These are phyloP conservation scores for Cataglyphis altisquamis DNA, from an alignment of 2,888 invertebrate genomes.

Conservation along the genomic window DNA sequence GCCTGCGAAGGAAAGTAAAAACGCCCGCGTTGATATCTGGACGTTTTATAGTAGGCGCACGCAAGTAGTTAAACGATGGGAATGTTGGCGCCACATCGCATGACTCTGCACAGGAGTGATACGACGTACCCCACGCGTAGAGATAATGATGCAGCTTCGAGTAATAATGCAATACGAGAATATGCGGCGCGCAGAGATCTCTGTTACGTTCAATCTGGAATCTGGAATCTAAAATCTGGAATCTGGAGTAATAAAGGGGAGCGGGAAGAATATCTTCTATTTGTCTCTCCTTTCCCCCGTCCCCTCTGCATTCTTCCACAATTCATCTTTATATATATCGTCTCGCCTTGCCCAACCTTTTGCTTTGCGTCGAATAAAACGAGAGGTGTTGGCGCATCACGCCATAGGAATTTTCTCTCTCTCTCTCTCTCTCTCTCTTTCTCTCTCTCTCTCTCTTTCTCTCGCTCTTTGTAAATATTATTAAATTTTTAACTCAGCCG, in stretches of 20 bases:
- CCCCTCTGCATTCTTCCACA: background rate
- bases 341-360: background rate
- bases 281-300: background rate
- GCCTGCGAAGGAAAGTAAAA: constrained; percentile 26
- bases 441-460: no score
- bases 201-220: constrained; percentile 40
- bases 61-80: constrained; percentile 77
- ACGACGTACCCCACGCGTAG: constrained; percentile 9
- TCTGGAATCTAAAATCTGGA: constrained; percentile 21
- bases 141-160: background rate
- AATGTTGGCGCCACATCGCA: constrained; percentile 81
- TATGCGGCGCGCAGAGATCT: constrained; percentile 38
- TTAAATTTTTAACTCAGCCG: background rate
- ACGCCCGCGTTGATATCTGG: constrained; percentile 42
- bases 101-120: constrained; percentile 41
- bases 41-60: constrained; percentile 67
- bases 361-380: constrained; percentile 14
- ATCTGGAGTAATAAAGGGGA: constrained; percentile 23
- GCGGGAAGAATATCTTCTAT: constrained; percentile 5
- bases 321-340: background rate
- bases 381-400: constrained; percentile 45
- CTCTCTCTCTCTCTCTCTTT: no score
- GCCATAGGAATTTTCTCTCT: constrained; percentile 24
- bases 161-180: constrained; percentile 32
- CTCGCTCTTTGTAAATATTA: background rate